Conservation (phyloP, 2,888 invertebrate species). For the Thumatha senex region DNA sequence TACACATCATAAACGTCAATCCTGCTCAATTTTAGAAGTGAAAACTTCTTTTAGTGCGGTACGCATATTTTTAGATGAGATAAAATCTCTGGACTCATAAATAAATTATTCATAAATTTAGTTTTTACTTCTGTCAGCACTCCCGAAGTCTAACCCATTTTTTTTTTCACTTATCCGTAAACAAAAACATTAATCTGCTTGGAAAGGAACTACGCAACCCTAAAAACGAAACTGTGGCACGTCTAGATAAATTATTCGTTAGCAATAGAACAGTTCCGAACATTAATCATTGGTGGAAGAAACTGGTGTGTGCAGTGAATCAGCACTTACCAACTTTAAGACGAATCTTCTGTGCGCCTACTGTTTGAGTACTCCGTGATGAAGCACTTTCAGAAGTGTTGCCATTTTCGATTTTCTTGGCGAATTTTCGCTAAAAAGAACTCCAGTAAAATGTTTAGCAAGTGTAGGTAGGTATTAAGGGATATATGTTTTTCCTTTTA, state of each 20-base stretch:
- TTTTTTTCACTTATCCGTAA: no score
- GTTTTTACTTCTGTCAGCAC: no score
- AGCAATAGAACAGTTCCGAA: constrained; percentile 24
- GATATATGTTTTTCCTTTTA: background rate
- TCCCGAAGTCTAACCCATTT: no score
- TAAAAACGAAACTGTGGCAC: background rate
- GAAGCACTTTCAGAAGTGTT: constrained; percentile 19
- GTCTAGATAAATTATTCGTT: constrained; percentile 29
- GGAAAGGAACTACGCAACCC: background rate
- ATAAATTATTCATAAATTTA: no score
- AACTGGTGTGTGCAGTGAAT: constrained; percentile 32
- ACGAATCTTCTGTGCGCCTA: constrained; percentile 29
- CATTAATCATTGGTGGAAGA: constrained; percentile 38
- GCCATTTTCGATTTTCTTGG: constrained; percentile 31
- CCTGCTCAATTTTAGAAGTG: no score
- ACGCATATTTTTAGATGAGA: no score
- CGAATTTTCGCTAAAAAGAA: constrained; percentile 15
- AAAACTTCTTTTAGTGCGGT: no score
- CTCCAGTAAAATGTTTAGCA: background rate
- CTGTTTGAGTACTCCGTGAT: constrained; percentile 35
- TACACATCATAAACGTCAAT: no score
- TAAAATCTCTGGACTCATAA: no score
- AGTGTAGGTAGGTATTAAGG: constrained; percentile 1
- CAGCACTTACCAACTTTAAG: constrained; percentile 34
- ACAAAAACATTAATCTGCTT: no score